A percentile compares a stretch with the other conserved stretches of the same genome.
These are phyloP conservation scores for Cephus nigrinus DNA, from an alignment of 2,888 invertebrate genomes.

Conservation along the genomic window DNA sequence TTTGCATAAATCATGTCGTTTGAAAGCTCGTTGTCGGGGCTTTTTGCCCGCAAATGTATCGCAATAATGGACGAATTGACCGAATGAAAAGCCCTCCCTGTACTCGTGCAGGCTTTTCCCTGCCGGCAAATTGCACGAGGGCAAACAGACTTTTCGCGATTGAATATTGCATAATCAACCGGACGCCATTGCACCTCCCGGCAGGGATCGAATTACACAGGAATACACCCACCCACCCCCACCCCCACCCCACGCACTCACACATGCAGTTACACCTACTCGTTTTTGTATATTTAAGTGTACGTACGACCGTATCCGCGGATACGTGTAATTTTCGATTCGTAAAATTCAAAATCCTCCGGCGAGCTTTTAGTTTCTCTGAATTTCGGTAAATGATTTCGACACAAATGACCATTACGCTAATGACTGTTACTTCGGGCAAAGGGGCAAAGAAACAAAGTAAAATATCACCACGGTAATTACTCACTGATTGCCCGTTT, in stretches of 20 bases:
- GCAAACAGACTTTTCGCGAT: background rate
- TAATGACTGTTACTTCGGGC: background rate
- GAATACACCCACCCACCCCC: background rate
- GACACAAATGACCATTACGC: background rate
- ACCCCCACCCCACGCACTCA: background rate
- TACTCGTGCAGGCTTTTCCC: background rate
- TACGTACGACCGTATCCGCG: background rate
- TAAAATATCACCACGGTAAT: background rate
- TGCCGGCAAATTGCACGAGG: background rate
- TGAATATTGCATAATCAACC: background rate
- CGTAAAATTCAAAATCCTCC: background rate
- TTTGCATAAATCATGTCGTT: constrained; percentile 8
- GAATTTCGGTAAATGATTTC: background rate
- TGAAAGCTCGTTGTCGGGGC: constrained; percentile 8
- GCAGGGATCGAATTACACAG: background rate
- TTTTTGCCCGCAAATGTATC: background rate
- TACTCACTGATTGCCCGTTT: background rate
- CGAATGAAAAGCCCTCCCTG: background rate
- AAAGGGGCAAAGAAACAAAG: background rate
- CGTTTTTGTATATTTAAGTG: background rate
- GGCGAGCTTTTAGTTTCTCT: background rate
- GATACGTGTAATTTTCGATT: background rate
- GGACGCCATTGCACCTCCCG: background rate
- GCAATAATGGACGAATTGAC: constrained; percentile 5
- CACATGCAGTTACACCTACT: background rate